These are phyloP conservation scores for Charaxes varanes DNA, from an alignment of 1,140 invertebrate species.

Conservation along the genomic window DNA sequence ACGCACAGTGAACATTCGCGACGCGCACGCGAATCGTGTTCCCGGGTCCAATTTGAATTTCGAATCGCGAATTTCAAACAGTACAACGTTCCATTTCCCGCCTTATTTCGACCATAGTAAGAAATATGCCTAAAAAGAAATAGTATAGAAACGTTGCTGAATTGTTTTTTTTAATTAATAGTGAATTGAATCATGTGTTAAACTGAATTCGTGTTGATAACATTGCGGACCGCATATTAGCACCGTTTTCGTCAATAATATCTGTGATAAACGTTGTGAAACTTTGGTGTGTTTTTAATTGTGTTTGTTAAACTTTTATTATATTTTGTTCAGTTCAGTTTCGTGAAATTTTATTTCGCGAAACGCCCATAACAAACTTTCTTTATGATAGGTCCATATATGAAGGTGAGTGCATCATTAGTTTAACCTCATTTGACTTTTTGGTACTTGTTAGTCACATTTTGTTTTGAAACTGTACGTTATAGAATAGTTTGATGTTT, in stretches of 20 bases:
- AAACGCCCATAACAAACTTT: slow-evolving; percentile 52
- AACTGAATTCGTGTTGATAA: slow-evolving; percentile 45
- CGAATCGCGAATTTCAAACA: slow-evolving; percentile 24
- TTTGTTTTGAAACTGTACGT: background rate
- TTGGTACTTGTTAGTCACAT: background rate
- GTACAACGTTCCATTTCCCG: slow-evolving; percentile 29
- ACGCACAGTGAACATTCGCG: slow-evolving; percentile 47
- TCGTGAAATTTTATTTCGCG: slow-evolving; percentile 66
- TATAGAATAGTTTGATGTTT: slow-evolving; percentile 6
- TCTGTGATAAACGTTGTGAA: slow-evolving; percentile 68
- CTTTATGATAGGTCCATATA: slow-evolving; percentile 73
- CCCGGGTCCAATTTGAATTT: slow-evolving; percentile 55
- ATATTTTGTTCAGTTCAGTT: slow-evolving; percentile 46
- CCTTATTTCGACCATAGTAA: slow-evolving; percentile 22
- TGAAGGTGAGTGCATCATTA: slow-evolving; percentile 58
- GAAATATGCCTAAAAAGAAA: slow-evolving; percentile 71
- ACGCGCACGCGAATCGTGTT: slow-evolving; percentile 43
- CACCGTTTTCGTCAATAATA: slow-evolving; percentile 42
- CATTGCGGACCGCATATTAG: slow-evolving; percentile 40
- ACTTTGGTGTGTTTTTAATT: slow-evolving; percentile 28
- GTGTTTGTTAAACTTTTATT: slow-evolving; percentile 38
- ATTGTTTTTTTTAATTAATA: slow-evolving; percentile 14
- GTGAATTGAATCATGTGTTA: slow-evolving; percentile 40
- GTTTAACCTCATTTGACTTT: background rate
- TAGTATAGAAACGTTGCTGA: slow-evolving; percentile 23